These are phyloP conservation scores for Tipula unca DNA, from an alignment of 2,888 invertebrate species.

Conservation along the genomic window DNA sequence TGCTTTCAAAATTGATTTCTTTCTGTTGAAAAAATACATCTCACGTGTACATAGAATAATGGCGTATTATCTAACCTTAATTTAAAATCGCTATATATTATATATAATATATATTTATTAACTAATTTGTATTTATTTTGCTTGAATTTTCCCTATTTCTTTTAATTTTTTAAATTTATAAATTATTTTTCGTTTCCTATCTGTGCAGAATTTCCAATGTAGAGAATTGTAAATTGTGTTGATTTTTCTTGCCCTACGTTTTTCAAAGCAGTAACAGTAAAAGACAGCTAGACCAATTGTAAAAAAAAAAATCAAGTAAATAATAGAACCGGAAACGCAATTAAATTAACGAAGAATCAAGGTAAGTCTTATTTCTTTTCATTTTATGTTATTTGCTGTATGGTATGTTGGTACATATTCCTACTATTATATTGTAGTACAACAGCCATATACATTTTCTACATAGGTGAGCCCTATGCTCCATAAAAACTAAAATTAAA, in stretches of 20 bases:
- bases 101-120: too few species aligned
- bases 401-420: not conserved
- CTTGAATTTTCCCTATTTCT: too few species aligned
- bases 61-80: too few species aligned
- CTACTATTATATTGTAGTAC: not conserved
- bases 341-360: not conserved
- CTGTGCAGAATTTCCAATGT: not conserved
- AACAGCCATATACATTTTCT: not conserved
- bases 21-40: too few species aligned
- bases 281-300: not conserved
- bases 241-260: not conserved
- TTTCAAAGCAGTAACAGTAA: not conserved
- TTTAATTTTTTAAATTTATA: not conserved
- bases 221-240: not conserved
- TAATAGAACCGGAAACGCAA: not conserved
- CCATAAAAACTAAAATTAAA: not conserved
- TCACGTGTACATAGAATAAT: too few species aligned
- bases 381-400: not conserved
- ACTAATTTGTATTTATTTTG: too few species aligned
- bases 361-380: not conserved
- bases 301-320: not conserved
- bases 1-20: too few species aligned
- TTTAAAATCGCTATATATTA: too few species aligned
- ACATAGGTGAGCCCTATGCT: not conserved
- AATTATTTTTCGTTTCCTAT: not conserved